Conservation (phyloP, 2,797 vertebrate genomes). For the Cirrhinus mrigala region DNA sequence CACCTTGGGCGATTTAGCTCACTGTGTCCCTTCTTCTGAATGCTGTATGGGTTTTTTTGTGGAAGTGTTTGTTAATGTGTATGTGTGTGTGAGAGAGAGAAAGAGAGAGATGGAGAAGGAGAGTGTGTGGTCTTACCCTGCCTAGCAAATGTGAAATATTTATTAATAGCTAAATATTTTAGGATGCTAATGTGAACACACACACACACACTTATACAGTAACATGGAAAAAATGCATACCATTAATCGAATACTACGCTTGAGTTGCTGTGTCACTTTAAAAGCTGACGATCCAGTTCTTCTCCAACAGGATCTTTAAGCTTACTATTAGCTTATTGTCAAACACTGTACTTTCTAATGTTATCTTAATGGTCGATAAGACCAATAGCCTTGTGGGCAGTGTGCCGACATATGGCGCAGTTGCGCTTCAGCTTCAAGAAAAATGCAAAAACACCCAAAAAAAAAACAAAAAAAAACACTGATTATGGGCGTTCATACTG, state of each 20-base stretch:
- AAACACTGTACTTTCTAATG: conserved; percentile 3
- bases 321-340: neutral
- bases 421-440: no score
- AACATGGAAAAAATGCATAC: neutral
- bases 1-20: conserved; percentile 36
- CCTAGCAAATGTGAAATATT: conserved; percentile 29
- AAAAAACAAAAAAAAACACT: no score
- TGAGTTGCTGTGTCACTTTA: neutral
- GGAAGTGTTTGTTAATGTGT: conserved; percentile 31
- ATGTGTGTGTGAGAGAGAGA: neutral
- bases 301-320: neutral
- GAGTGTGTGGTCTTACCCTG: conserved; percentile 12
- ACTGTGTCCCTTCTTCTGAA: conserved; percentile 27
- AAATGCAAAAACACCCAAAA: no score
- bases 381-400: no score
- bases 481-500: neutral
- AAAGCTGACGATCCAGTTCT: neutral
- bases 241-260: neutral
- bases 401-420: no score
- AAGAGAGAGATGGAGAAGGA: neutral
- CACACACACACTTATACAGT: neutral
- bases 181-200: conserved; percentile 1
- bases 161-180: conserved; percentile 23
- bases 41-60: conserved; percentile 24
- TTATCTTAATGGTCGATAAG: no score